A percentile compares a stretch with the other conserved stretches of the same genome.
These are phyloP conservation scores for Troides helena DNA, from an alignment of 2,888 invertebrate species.

Conservation along the genomic window DNA sequence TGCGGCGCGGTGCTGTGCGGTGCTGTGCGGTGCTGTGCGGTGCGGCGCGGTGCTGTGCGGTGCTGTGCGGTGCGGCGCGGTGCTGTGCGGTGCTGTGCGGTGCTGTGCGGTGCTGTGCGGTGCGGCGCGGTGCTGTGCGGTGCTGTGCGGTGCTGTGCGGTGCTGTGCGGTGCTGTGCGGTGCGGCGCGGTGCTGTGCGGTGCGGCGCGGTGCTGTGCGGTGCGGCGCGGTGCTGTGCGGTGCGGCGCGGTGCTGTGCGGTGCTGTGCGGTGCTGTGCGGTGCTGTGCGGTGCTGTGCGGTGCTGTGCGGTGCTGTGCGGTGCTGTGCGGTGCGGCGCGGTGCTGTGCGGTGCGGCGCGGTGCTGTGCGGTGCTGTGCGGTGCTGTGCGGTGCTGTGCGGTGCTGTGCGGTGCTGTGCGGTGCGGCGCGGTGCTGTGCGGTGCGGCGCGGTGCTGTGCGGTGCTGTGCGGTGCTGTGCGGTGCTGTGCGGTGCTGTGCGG, in stretches of 20 bases:
- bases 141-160: not conserved
- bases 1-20: not conserved
- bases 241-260: not conserved
- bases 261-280: not conserved
- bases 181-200: not conserved
- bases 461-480: not conserved
- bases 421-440: not conserved
- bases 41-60: not conserved
- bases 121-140: not conserved
- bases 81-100: not conserved
- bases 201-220: not conserved
- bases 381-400: not conserved
- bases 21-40: not conserved
- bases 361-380: not conserved
- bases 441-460: not conserved
- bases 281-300: not conserved
- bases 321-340: not conserved
- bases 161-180: not conserved
- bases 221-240: not conserved
- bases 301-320: not conserved
- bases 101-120: not conserved
- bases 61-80: not conserved
- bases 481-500: too few relatives aligned
- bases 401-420: not conserved
- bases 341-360: not conserved